Evolutionary conservation across 2,797 vertebrate species (phyloP).

Genomic region (Hoplostethus atlanticus): DNA sequence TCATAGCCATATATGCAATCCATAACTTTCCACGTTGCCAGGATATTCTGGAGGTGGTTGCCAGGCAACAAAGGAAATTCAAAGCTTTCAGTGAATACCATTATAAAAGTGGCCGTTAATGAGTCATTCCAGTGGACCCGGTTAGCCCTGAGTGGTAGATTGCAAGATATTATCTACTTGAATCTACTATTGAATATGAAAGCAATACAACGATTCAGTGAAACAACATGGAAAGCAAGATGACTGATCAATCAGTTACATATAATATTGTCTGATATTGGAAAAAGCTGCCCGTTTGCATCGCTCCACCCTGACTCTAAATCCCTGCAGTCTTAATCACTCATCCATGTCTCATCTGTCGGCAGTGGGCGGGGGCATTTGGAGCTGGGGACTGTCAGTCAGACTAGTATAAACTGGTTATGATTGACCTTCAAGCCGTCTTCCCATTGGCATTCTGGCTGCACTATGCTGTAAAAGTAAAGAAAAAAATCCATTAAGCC

Average conservation of each 20-base stretch:
- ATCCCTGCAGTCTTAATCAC: constrained; percentile 44
- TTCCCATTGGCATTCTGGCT: constrained; percentile 59
- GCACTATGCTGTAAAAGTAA: constrained; percentile 40
- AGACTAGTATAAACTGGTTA: constrained; percentile 42
- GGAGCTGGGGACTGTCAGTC: constrained; percentile 20
- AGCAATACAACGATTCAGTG: background rate
- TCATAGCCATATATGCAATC: constrained; percentile 46
- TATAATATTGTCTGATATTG: constrained; percentile 12
- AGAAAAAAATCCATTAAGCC: constrained; percentile 57
- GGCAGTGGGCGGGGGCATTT: constrained; percentile 25
- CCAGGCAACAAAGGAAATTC: constrained; percentile 77
- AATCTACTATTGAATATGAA: constrained; percentile 3
- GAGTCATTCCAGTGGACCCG: constrained; percentile 62
- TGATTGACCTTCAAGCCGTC: constrained; percentile 57
- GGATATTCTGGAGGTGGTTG: constrained; percentile 71
- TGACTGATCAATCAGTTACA: constrained; percentile 3
- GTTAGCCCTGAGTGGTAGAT: constrained; percentile 43
- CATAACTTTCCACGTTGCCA: constrained; percentile 61
- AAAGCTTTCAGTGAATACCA: constrained; percentile 58
- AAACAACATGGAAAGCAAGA: constrained; percentile 12
- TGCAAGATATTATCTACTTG: constrained; percentile 21
- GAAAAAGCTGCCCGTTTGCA: constrained; percentile 15
- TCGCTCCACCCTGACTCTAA: constrained; percentile 12
- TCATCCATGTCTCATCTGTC: constrained; percentile 48
- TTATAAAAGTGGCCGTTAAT: constrained; percentile 68